A percentile compares a stretch with the other conserved stretches of the same genome.
phyloP scores from a whole-genome alignment of 2,888 invertebrate genomes.

The Mythimna albipuncta region DNA sequence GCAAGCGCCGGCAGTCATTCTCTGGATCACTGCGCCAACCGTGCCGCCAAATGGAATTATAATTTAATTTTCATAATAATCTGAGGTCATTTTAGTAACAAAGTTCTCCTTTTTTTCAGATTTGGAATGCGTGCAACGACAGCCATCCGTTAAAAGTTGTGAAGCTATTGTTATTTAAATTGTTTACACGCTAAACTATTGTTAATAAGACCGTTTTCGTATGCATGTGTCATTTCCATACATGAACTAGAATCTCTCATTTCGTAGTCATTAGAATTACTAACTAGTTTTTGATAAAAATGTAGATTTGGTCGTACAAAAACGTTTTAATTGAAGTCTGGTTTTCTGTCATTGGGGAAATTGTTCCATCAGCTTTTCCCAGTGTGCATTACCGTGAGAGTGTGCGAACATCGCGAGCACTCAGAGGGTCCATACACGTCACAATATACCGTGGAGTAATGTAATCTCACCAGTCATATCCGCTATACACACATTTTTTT shows the following conservation, averaged over 20 bases:
- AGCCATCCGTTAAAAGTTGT: constrained; percentile 69
- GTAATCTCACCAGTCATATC: constrained; percentile 43
- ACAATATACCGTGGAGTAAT: constrained; percentile 33
- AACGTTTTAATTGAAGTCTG: constrained; percentile 7
- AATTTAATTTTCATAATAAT: background rate
- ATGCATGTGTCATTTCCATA: background rate
- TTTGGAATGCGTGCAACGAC: constrained; percentile 67
- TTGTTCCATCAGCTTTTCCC: constrained; percentile 43
- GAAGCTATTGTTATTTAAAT: constrained; percentile 66
- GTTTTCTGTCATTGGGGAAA: constrained; percentile 25
- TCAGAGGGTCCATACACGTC: constrained; percentile 14
- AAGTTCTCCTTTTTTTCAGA: constrained; percentile 62
- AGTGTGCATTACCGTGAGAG: constrained; percentile 55
- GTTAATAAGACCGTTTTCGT: constrained; percentile 10
- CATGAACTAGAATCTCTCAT: background rate
- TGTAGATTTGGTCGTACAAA: background rate
- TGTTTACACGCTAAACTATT: constrained; percentile 1
- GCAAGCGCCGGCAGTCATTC: too few species aligned
- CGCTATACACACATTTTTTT: constrained; percentile 14
- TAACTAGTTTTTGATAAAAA: constrained; percentile 11
- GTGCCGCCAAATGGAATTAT: background rate
- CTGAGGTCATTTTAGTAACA: background rate
- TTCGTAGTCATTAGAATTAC: constrained; percentile 3
- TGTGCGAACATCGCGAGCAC: constrained; percentile 53
- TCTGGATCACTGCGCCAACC: too few species aligned